phyloP scores from a whole-genome alignment of 2,888 invertebrate species.

The Cheilosia pagana region DNA sequence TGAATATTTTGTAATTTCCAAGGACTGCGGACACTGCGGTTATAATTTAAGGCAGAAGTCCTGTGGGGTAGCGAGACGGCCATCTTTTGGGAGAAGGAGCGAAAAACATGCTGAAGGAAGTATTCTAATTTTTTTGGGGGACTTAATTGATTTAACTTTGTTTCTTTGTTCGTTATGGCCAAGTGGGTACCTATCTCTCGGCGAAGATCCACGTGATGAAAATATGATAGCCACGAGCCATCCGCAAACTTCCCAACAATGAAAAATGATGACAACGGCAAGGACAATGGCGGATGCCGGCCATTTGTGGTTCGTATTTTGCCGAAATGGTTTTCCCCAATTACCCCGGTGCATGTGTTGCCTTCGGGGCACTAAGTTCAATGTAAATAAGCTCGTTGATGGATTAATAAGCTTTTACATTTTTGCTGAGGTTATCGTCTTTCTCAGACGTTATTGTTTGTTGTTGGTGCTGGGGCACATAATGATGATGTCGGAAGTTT shows the following conservation, averaged over 20 bases:
- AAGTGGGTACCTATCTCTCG: constrained; percentile 1
- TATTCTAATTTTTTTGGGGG: constrained; percentile 7
- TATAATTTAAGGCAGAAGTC: constrained; percentile 32
- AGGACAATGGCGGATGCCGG: constrained; percentile 3
- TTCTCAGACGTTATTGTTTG: constrained; percentile 18
- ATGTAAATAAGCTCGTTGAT: constrained; percentile 57
- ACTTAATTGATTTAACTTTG: constrained; percentile 61
- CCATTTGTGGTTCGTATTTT: constrained; percentile 7
- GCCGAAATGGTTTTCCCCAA: constrained; percentile 39
- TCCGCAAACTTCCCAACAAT: background rate
- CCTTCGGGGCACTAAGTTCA: constrained; percentile 58
- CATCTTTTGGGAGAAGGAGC: too few species aligned
- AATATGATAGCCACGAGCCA: constrained; percentile 48
- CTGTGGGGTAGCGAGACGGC: background rate
- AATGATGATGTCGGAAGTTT: constrained; percentile 17
- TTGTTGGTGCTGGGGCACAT: background rate
- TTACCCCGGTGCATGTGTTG: constrained; percentile 45
- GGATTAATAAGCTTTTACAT: constrained; percentile 52
- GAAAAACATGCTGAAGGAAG: constrained; percentile 9
- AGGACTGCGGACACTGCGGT: background rate
- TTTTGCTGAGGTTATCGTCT: constrained; percentile 10
- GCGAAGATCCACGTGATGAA: constrained; percentile 36
- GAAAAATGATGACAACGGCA: constrained; percentile 14
- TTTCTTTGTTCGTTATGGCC: constrained; percentile 42
- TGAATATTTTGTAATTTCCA: constrained; percentile 14